Evolutionary conservation across 2,888 invertebrate species (phyloP).

Genomic region (Slavum lentiscoides): DNA sequence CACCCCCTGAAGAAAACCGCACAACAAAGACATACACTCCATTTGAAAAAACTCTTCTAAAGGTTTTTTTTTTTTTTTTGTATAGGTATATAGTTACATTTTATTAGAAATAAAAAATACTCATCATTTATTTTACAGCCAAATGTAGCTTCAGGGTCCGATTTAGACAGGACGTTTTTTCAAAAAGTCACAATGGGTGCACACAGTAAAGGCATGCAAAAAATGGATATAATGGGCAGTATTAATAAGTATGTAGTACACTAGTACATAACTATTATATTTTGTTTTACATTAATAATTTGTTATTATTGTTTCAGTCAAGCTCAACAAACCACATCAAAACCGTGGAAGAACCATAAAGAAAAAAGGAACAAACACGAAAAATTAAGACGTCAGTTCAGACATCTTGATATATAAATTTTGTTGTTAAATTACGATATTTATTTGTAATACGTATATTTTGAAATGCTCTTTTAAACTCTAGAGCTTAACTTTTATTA

Average conservation of each 20-base stretch:
- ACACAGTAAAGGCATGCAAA: slow-evolving; percentile 61
- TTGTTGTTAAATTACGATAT: background rate
- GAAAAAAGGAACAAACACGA: slow-evolving; percentile 88
- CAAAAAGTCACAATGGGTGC: slow-evolving; percentile 60
- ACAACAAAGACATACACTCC: slow-evolving; percentile 63
- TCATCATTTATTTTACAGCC: slow-evolving; percentile 55
- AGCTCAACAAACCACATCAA: slow-evolving; percentile 48
- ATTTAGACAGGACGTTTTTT: slow-evolving; percentile 70
- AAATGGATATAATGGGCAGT: slow-evolving; percentile 57
- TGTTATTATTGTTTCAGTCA: slow-evolving; percentile 21
- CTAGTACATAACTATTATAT: background rate
- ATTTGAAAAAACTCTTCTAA: slow-evolving; percentile 57
- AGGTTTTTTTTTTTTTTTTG: slow-evolving; percentile 14
- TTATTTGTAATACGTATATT: slow-evolving; percentile 17
- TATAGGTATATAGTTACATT: background rate
- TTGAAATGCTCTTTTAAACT: no score
- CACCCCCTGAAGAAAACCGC: slow-evolving; percentile 61
- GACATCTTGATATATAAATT: slow-evolving; percentile 78
- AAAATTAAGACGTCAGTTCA: slow-evolving; percentile 83
- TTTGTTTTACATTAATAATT: no score
- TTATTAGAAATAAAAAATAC: background rate
- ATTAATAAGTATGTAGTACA: slow-evolving; percentile 31
- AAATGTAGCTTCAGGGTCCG: slow-evolving; percentile 61
- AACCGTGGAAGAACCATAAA: slow-evolving; percentile 85
- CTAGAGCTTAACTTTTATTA: no score